These are phyloP conservation scores for Pagrus major DNA, from an alignment of 2,113 vertebrate genomes.

Conservation along the genomic window DNA sequence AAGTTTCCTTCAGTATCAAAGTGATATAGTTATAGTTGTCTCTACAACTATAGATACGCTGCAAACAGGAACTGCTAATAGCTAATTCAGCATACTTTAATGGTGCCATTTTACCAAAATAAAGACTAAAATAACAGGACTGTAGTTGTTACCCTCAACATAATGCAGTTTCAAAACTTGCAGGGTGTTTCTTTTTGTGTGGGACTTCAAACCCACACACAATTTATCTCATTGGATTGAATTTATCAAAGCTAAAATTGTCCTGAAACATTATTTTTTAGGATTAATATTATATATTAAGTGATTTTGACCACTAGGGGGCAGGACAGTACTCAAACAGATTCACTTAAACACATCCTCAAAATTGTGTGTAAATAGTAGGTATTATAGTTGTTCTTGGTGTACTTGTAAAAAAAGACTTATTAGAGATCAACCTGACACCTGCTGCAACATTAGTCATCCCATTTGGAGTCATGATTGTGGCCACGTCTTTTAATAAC, in stretches of 20 bases:
- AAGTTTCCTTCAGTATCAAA: background rate
- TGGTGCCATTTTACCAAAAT: background rate
- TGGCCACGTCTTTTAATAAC: background rate
- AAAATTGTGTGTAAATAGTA: background rate
- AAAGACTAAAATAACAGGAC: background rate
- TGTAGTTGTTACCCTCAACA: background rate
- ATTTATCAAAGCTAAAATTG: too few species aligned
- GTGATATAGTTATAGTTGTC: background rate
- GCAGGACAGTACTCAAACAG: background rate
- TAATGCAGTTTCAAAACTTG: background rate
- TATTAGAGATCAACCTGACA: background rate
- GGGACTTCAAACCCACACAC: too few species aligned
- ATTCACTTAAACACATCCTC: too few species aligned
- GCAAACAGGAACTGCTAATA: background rate
- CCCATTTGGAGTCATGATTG: background rate
- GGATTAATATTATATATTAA: too few species aligned
- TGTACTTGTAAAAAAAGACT: background rate
- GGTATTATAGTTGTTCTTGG: background rate
- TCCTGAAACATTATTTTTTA: too few species aligned
- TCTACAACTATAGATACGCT: background rate
- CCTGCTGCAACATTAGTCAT: background rate
- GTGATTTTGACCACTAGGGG: conserved; percentile 6
- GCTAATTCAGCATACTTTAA: background rate
- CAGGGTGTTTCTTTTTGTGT: too few species aligned
- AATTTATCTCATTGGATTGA: too few species aligned